These are phyloP conservation scores for Scytalopus superciliaris DNA, from an alignment of 2,113 vertebrate species.

Conservation along the genomic window DNA sequence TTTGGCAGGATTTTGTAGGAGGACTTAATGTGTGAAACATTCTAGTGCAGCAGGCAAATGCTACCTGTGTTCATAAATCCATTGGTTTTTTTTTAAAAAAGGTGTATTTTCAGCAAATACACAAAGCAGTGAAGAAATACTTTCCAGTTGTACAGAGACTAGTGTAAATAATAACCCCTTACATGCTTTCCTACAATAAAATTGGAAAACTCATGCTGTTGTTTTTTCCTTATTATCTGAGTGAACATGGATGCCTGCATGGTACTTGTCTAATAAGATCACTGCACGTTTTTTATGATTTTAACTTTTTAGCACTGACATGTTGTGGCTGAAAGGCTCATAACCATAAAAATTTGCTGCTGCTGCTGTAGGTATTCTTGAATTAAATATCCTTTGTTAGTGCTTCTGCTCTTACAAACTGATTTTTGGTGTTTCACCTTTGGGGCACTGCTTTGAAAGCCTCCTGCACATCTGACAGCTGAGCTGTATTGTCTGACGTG, in stretches of 20 bases:
- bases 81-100: not conserved
- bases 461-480: not conserved
- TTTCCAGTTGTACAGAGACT: not conserved
- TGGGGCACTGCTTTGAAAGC: not conserved
- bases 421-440: not conserved
- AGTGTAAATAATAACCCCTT: not conserved
- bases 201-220: not conserved
- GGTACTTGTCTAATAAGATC: not conserved
- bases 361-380: not conserved
- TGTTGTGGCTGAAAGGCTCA: not conserved
- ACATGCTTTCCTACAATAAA: not conserved
- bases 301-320: not conserved
- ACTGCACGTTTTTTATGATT: not conserved
- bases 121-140: not conserved
- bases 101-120: not conserved
- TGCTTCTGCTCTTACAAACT: not conserved
- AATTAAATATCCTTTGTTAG: not conserved
- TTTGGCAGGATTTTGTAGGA: not conserved
- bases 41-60: not conserved
- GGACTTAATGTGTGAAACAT: not conserved
- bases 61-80: not conserved
- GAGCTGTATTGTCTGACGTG: not conserved
- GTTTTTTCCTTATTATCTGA: not conserved
- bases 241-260: not conserved
- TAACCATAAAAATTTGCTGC: not conserved